Base-by-base conservation (phyloP, 2,888 invertebrate species). In the Elmis aenea region DNA sequence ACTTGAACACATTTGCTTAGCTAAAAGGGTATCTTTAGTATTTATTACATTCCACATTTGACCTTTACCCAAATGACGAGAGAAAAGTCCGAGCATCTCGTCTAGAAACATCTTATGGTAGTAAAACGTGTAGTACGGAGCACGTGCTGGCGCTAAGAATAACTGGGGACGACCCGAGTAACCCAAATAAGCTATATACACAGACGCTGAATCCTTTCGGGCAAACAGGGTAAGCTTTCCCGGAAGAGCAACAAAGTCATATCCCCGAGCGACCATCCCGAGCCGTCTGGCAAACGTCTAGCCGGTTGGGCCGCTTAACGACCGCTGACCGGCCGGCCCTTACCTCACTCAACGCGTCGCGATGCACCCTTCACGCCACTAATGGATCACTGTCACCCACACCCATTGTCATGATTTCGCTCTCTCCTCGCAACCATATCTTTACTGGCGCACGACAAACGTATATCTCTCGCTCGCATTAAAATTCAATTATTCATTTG, bases 271-370 rank as follows among this genome's bases (percentile, higher is more conserved):
- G 58, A 54, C 55, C 51, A 56, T 56, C 54, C 50, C 45, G n/a
- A n/a, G n/a, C n/a, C n/a, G 60, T 60, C 62, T 59, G 62, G 59
- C 51, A 46, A 49, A 40, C 40, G 62, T 65, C 64, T 64, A 64
- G 63, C 56, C 62, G 49, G 40, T 33, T 37, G 42, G 47, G 28
- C 38, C 46, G 46, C 52, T 50, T 56, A 54, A 52, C 54, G 55
- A 54, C 55, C 55, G 53, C 52, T 49, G 42, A 50, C 42, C 51
- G 48, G 46, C 46, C 49, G 49, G 48, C 48, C 48, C 48, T 50
- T 50, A 44, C 45, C 50, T 43, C 51, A 38, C 52, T 50, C 52
- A 43, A 43, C 43, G 43, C 39, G 43, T 35, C 33, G 39, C 43
- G 43, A 39, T 43, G 48, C 45, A 45, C 46, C 48, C 46, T 46